Evolutionary conservation across 2,797 vertebrate species (phyloP), one percentile per base, ranked within the genome.

Genomic region (Enteromius radiatus): DNA sequence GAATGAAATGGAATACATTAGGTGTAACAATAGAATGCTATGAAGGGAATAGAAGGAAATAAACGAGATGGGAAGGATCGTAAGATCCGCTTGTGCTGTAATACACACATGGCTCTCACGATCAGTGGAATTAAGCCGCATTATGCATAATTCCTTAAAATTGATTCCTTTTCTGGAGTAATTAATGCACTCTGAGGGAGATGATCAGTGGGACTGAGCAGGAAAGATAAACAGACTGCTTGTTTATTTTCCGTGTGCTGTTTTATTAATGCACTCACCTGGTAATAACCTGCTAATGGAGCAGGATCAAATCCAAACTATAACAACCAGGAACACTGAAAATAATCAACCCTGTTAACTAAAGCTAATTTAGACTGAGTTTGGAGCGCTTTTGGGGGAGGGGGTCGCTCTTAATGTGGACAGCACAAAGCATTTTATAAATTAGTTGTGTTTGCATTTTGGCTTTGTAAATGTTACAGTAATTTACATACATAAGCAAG

Each of bases 161-260:
- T 85, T n/a, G 89, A 87, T 78, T 81, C 70, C 79, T 49, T 65
- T 78, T 84, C 84, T 86, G 45, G 74, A 82, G 38, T 80, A 82
- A 87, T 86, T 87, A 89, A 88, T 86, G 75, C 52, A 64, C 43
- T 76, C 81, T 83, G 63, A 76, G 47, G 61, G 63, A 23, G 23
- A 84, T 74, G 47, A 85, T 83, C 77, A 65, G 7, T 15, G 47
- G 80, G 61, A 83, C 59, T 80, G 54, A 19, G 41, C 23, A 19
- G 17, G 71, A 61, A 49, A 78, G 71, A 82, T 23, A 81, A 68
- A 84, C 31, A 73, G 43, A 41, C 65, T 71, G 78, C 41, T 76
- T 19, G 19, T 43, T 54, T 61, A 61, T 33, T 56, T 68, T 54
- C 12, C 33, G 6, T 31, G 19, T 69, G 21, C 21, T 17, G 56